Evolutionary conservation across 2,888 invertebrate species (phyloP), one percentile per base, ranked within the genome.

Genomic region (Phragmatobia fuliginosa): DNA sequence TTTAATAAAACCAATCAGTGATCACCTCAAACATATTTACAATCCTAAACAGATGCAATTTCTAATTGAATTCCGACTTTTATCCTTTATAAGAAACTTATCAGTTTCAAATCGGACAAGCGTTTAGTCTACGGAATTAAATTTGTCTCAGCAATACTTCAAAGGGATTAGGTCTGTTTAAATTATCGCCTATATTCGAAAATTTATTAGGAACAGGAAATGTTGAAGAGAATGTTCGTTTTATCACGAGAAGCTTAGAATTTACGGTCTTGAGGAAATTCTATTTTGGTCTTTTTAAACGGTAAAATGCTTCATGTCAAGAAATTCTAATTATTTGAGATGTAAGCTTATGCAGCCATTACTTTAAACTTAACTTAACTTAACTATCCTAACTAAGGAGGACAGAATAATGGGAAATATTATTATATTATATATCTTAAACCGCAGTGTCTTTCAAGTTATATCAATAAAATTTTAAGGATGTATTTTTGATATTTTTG

Each of bases 91-190:
- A 45, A 66, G 62, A 76, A 71, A 80, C 65, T 69, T 52, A 58
- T 59, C 67, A 65, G 73, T 68, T 74, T 74, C 69, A 73, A 76
- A 75, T 80, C 70, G 71, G 49, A 32, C 67, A 71, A 73, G 72
- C 70, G 72, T 76, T 77, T 72, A 67, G 64, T 65, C 68, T 70
- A 62, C 56, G 67, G 71, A 82, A 80, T 81, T 80, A 80, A 77
- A 82, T 73, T 62, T 69, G 70, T 73, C 71, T 66, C 61, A 31
- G 73, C 69, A 65, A 83, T 76, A 76, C 67, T 74, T 82, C 82
- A 82, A 83, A 79, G 79, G 76, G 83, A 79, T 81, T 72, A 77
- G 76, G 73, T 76, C 74, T 67, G 61, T 75, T 74, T 81, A 74
- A 82, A 68, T 74, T 74, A 81, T 82, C 67, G 79, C 65, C 59